Base-by-base conservation (phyloP, 2,113 vertebrate species). In the Pterophyllum scalare region DNA sequence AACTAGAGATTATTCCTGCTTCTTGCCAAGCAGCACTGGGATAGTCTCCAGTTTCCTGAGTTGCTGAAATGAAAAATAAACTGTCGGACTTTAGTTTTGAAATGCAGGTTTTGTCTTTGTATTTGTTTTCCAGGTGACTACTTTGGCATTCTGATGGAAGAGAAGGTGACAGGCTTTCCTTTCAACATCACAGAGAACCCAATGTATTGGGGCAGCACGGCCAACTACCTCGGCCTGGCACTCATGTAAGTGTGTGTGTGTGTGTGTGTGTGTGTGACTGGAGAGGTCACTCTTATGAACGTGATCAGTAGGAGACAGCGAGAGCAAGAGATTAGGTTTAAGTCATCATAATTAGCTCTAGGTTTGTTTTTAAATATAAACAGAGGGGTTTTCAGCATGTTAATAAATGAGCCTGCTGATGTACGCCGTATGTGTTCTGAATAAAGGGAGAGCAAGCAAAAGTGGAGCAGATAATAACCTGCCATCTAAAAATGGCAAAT, bases 121-220 rank as follows among this genome's bases (percentile, higher is more conserved):
- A 20, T 82, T 13, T 77, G 3, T 80, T 87, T 92, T 91, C 8
- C 80, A 99, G 98, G 98, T 28, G 98, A 99, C 90, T 99, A 99
- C 78, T 99, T 99, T 31, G 98, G 98, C 31, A 98, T 99, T 91
- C 92, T 99, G 89, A 98, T 97, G 97, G 97, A 99, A 20, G 92
- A 96, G 26, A 97, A 97, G 87, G 96, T 98, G 92, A 97, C 96
- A 5, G 91, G 94, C 2, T 99, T 99, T 86, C 98, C 98, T 0
- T 99, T 99, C 94, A 98, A 40, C 2, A 0, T 98, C 59, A 86
- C 95, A 80, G 98, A 99, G 38, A 98, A 99, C 59, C 98, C 98
- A 5, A 99, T 99, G 98, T 99, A 99, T 92, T 99, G 97, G 98
- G 98, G 98, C 70, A 99, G 98, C 93, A 98, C 97, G 0, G 95